Base-by-base conservation (phyloP, 30 jellyfish, hydroid and myxozoan species). In the Pelagia noctiluca region DNA sequence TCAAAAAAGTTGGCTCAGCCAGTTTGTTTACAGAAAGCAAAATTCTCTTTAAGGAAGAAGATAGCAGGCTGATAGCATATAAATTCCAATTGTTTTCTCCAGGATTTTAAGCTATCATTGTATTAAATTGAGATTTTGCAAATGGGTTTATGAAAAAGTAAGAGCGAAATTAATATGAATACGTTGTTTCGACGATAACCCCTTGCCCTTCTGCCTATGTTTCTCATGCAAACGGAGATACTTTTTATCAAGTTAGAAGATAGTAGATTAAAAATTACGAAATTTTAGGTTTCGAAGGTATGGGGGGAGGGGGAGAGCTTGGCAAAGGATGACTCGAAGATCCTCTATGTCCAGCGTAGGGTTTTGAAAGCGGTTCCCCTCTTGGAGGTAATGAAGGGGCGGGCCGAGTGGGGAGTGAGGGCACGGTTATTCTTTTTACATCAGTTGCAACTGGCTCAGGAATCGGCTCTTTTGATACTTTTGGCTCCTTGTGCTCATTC, bases 381-480 rank as follows among this genome's bases (percentile, higher is more conserved):
- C 86, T 75, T 52, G 86, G 92, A 74, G 92, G 92, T 22, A 82
- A 62, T 30, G 77, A 63, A 29, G 92, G 92, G 46, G 92, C 86
- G 1, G 92, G 92, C 7, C 92, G 92, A 29, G 63, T 35, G 1
- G 92, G 92, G 5, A 82, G 84, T n/a, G 92, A 75, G 8, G 92
- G 94, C n/a, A 78, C 94, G n/a, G 28, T 57, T 8, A 33, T 54
- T 60, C 69, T 62, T 24, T 67, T 49, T 10, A 60, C 8, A 75
- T 75, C 86, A 54, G 32, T 78, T 7, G 35, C 23, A 18, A 2
- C 23, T 28, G 69, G 5, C 18, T 30, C 88, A 12, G 63, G 25
- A 31, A 25, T 78, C n/a, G 25, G 79, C 21, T 82, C 70, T 4
- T 25, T 50, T 24, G 79, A 63, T 49, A 57, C 11, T n/a, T n/a